Evolutionary conservation across 2,797 vertebrate genomes (phyloP), one percentile per base, ranked within the genome.

Genomic region (Miichthys miiuy): DNA sequence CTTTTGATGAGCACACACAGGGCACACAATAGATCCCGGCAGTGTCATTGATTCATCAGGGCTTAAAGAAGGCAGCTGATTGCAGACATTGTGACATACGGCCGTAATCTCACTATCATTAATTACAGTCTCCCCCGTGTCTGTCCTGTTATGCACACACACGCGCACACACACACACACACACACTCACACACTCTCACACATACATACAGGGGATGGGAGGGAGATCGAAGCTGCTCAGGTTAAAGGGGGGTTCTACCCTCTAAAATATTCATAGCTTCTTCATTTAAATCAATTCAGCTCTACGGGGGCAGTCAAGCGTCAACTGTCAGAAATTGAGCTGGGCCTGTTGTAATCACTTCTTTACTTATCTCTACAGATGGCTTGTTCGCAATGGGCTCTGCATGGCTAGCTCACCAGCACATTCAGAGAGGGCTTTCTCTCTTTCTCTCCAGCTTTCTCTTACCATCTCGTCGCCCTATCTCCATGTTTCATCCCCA

Each of bases 191-290:
- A 75, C 30, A 68, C 56, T 46, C 21, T 27, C 38, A 69, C 21
- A 79, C 42, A 79, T 27, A 18, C 8, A 44, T 2, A 79, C 21
- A 25, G 16, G 23, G 44, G 63, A 51, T 72, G 81, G 67, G 83
- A 83, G 75, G 71, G 73, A 79, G 81, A 88, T 90, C 67, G 83
- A 86, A 91, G 83, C 83, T 52, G 83, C 84, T 76, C 86, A 93
- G 92, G 91, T 93, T 87, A 92, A 89, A 80, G 70, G 85, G 74
- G 79, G 83, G 81, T 75, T 88, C 76, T 72, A 56, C 83, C 75
- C 83, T 90, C 78, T 94, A 93, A 94, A 95, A 94, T 94, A 94
- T 94, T 95, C 93, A 95, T 94, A 93, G 94, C 91, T 93, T 92
- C 93, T 95, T 94, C 92, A 94, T 95, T 93, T 94, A 94, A 95